These are phyloP conservation scores for Cercopithecus petaurista DNA, from an alignment of 2,797 vertebrate genomes.

Conservation along the genomic window DNA sequence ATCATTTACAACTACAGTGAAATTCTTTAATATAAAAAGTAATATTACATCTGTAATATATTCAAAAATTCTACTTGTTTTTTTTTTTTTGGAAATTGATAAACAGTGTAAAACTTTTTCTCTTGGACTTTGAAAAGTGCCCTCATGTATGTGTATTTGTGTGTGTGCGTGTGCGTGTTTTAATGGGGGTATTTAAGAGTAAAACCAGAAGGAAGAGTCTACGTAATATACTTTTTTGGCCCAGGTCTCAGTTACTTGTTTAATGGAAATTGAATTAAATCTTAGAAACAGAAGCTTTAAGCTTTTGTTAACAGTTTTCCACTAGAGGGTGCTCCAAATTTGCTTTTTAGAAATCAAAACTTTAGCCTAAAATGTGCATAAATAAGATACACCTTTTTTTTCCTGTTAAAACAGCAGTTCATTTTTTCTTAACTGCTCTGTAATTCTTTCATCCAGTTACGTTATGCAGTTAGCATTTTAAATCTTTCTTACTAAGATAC, in stretches of 20 bases:
- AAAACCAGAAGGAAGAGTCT: not conserved
- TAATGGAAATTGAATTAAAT: slow-evolving; percentile 39
- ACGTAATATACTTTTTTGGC: not conserved
- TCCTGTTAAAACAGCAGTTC: not conserved
- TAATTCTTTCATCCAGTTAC: slow-evolving; percentile 27
- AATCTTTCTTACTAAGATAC: not conserved
- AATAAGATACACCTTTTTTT: not conserved
- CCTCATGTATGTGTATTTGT: not conserved
- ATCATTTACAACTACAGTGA: not conserved
- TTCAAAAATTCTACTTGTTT: not conserved
- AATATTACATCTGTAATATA: not conserved
- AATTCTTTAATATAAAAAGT: not conserved
- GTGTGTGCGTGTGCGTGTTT: not conserved
- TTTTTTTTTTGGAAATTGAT: slow-evolving; percentile 22
- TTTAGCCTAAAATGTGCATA: not conserved
- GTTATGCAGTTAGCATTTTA: not conserved
- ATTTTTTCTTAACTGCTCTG: not conserved
- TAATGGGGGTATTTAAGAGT: not conserved
- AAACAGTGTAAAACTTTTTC: not conserved
- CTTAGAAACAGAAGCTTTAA: not conserved
- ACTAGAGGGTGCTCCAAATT: slow-evolving; percentile 61
- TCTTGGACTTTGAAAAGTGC: not conserved
- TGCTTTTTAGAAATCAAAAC: not conserved
- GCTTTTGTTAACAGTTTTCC: slow-evolving; percentile 16
- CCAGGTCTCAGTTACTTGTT: not conserved